Base-by-base conservation (phyloP, 30 jellyfish, hydroid and myxozoan species). In the Nemopilema nomurai region DNA sequence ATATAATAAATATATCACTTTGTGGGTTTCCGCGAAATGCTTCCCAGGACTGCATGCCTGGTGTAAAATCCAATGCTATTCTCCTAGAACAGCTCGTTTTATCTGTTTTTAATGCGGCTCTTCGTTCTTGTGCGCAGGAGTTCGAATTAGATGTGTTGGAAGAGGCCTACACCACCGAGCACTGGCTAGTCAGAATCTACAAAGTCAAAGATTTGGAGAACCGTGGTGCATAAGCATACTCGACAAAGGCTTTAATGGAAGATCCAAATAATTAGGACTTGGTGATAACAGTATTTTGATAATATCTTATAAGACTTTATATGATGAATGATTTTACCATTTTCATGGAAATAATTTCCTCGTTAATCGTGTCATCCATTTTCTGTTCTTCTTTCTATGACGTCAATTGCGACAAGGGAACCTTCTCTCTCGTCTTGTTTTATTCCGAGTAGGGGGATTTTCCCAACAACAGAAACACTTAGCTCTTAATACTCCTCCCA, bases 131-230 rank as follows among this genome's bases (percentile, higher is more conserved):
- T n/a, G n/a, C n/a, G 25, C 81, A 95, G 99, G 97, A 95, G 26
- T 95, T 95, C 72, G 99, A 95, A 66, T 84, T 90, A 51, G 97
- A 95, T 67, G 97, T 95, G 24, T 74, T 95, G 1, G 99, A 95
- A 81, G 99, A 95, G 65, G 97, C 99, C 9, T 90, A 89, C 92
- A 95, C 99, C 4, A 95, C 97, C 1, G 99, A 95, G 79, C 99
- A 95, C 77, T 95, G 99, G 99, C 80, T 95, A 28, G 99, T 95
- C 57, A 86, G 97, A 30, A 95, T 95, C 73, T 95, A 84, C 90
- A 95, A 95, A 82, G 97, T 95, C 49, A 95, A 95, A 84, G 97
- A 95, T 71, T 77, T 95, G 26, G 97, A 95, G 28, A 90, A 95
- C 90, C 85, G 97, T 41, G 99, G 99, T 9, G 80, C 90, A 21